phyloP scores from a whole-genome alignment of 2,888 invertebrate genomes.

The Troilus luridus region DNA sequence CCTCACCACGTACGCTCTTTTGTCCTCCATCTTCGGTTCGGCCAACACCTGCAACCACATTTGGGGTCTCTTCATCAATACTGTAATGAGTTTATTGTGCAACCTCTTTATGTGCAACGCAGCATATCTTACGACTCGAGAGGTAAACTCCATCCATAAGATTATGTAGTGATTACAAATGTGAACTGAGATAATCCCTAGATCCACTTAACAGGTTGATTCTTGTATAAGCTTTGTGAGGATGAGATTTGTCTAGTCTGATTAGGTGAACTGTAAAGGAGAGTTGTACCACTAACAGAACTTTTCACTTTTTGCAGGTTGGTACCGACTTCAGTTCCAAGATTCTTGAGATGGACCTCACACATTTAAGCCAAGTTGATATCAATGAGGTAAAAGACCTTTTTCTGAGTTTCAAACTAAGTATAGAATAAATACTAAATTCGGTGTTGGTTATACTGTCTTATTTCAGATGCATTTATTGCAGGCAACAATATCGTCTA shows the following conservation, averaged over 20 bases:
- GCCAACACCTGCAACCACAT: background rate
- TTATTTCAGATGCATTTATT: conserved; percentile 7
- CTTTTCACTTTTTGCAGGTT: background rate
- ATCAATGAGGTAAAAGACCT: background rate
- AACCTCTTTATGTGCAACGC: background rate
- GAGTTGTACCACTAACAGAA: background rate
- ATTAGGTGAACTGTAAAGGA: too few species aligned
- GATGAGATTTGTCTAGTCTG: too few species aligned
- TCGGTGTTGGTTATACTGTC: background rate
- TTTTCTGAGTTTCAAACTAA: background rate
- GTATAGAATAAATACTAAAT: background rate
- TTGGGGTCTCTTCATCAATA: background rate
- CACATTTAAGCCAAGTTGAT: background rate
- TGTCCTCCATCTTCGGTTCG: background rate
- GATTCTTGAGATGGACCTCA: background rate
- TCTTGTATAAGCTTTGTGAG: too few species aligned
- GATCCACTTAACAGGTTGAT: too few species aligned
- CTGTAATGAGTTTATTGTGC: background rate
- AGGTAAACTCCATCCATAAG: background rate
- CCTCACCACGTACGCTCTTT: background rate
- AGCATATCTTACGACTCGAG: background rate
- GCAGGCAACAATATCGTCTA: background rate
- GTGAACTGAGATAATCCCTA: too few species aligned
- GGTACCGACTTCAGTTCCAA: conserved; percentile 38
- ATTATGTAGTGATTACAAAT: too few species aligned